Percentiles rank a stretch among this genome's conserved stretches.
Conservation (phyloP, 2,888 invertebrate genomes). For the Eurytoma californica region DNA sequence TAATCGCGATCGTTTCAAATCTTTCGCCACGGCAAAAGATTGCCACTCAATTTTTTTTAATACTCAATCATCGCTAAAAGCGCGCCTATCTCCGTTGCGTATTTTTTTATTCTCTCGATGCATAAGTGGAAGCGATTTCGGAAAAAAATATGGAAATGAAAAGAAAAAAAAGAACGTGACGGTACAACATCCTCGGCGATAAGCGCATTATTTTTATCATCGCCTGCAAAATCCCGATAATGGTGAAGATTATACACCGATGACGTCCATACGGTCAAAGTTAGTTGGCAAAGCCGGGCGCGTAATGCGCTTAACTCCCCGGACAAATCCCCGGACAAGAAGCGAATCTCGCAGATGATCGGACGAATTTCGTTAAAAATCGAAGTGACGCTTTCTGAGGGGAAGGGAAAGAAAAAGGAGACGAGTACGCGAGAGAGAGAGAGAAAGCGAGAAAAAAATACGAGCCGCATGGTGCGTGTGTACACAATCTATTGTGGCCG, state of each 20-base stretch:
- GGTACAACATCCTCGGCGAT: neutral
- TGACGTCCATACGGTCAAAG: too few relatives aligned
- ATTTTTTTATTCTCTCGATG: slow-evolving; percentile 1
- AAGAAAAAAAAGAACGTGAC: neutral
- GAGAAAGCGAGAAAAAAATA: slow-evolving; percentile 1
- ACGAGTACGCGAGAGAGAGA: neutral
- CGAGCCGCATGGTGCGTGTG: neutral
- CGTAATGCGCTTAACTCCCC: neutral
- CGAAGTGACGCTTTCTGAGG: too few relatives aligned
- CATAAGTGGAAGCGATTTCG: too few relatives aligned
- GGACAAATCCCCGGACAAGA: neutral
- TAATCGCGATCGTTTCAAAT: slow-evolving; percentile 4
- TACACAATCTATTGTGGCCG: slow-evolving; percentile 27
- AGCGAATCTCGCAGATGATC: neutral
- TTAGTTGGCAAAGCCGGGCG: neutral
- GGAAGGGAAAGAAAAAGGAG: too few relatives aligned
- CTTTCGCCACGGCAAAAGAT: neutral
- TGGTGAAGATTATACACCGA: neutral
- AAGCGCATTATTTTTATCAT: neutral
- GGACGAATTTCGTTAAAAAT: neutral
- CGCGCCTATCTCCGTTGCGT: neutral
- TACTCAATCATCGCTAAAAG: neutral
- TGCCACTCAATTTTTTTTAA: slow-evolving; percentile 16
- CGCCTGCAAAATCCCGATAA: neutral
- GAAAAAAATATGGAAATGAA: too few relatives aligned